Percentiles rank a stretch among this genome's conserved stretches.
These are phyloP conservation scores for Neoitamus cyanurus DNA, from an alignment of 2,888 invertebrate species.

Conservation along the genomic window DNA sequence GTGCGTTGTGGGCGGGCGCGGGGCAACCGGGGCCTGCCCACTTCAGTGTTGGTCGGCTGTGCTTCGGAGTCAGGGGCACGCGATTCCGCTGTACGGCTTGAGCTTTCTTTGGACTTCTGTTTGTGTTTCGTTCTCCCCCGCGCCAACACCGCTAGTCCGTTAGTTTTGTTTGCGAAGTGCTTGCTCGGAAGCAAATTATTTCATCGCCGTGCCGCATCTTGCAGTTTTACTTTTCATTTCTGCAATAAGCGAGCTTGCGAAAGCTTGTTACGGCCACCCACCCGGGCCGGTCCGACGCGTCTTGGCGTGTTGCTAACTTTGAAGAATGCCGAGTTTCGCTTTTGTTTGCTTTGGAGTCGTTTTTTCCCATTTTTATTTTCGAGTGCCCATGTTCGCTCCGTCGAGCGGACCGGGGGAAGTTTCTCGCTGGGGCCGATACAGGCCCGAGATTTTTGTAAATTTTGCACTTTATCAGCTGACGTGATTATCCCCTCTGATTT, in stretches of 20 bases:
- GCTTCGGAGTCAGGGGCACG: neutral
- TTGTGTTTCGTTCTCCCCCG: neutral
- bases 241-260: neutral
- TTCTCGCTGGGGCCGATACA: neutral
- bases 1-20: neutral
- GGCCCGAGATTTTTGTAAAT: neutral
- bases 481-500: neutral
- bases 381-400: neutral
- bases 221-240: neutral
- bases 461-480: neutral
- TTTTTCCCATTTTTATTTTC: neutral
- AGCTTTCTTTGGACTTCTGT: constrained; percentile 23
- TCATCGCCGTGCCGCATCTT: neutral
- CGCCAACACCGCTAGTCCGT: neutral
- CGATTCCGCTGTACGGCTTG: neutral
- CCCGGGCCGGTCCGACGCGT: neutral
- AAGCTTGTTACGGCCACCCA: neutral
- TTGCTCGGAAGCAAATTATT: neutral
- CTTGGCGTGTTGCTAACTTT: neutral
- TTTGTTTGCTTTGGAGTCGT: neutral
- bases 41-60: neutral
- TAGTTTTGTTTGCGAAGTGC: neutral
- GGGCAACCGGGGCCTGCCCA: neutral
- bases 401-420: neutral
- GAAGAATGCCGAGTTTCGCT: neutral